These are phyloP conservation scores for Gambelia wislizenii DNA, from an alignment of 2,797 vertebrate species.

Conservation along the genomic window DNA sequence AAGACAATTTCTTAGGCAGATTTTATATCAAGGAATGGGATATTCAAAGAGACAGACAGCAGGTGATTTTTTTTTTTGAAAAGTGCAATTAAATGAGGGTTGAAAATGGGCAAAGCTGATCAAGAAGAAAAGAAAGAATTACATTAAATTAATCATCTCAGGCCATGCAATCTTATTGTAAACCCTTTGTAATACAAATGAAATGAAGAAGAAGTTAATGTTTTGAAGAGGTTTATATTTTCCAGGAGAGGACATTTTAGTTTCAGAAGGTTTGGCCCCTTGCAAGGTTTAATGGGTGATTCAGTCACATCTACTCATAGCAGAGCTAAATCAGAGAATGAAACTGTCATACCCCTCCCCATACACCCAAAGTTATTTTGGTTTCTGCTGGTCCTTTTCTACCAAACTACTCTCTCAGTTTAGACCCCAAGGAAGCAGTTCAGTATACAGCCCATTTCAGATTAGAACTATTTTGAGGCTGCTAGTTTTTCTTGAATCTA, in stretches of 20 bases:
- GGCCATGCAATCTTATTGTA: constrained; percentile 65
- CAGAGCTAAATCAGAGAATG: constrained; percentile 46
- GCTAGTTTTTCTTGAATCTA: not conserved
- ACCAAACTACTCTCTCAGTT: constrained; percentile 41
- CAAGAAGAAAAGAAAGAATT: constrained; percentile 67
- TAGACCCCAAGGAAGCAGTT: not conserved
- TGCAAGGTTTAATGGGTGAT: constrained; percentile 59
- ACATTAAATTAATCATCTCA: constrained; percentile 67
- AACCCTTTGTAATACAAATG: constrained; percentile 67
- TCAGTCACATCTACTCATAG: constrained; percentile 27
- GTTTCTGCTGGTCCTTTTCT: constrained; percentile 7
- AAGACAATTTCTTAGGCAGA: constrained; percentile 21
- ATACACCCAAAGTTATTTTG: not conserved
- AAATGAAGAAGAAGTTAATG: constrained; percentile 67
- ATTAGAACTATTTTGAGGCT: not conserved
- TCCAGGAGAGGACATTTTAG: constrained; percentile 54
- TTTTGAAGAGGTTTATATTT: constrained; percentile 72
- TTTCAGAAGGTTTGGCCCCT: constrained; percentile 39
- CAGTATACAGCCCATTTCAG: not conserved
- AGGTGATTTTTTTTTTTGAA: constrained; percentile 54
- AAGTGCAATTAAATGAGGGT: constrained; percentile 56
- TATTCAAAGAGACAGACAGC: constrained; percentile 59
- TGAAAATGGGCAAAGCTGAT: constrained; percentile 67
- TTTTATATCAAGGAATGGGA: constrained; percentile 41
- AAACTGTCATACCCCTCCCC: constrained; percentile 24